These are phyloP conservation scores for Synanthedon formicaeformis DNA, from an alignment of 2,888 invertebrate genomes.

Conservation along the genomic window DNA sequence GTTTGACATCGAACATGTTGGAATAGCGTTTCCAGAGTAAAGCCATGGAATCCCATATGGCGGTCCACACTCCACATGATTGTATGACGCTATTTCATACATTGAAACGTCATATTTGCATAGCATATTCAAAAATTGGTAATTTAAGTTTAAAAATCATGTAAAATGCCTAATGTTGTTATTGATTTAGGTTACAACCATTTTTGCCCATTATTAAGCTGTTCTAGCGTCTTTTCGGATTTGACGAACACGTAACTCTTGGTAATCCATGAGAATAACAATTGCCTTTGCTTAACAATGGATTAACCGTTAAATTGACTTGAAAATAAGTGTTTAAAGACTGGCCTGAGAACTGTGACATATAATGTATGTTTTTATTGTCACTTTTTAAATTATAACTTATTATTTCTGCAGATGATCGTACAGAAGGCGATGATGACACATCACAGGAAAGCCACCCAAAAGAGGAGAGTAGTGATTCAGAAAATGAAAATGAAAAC, in stretches of 20 bases:
- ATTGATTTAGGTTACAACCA: conserved; percentile 46
- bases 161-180: conserved; percentile 22
- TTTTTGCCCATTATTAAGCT: conserved; percentile 32
- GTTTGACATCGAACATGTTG: conserved; percentile 48
- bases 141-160: conserved; percentile 10
- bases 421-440: conserved; percentile 63
- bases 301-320: too few relatives aligned
- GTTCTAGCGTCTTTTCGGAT: conserved; percentile 3
- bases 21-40: conserved; percentile 63
- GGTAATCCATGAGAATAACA: neutral
- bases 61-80: conserved; percentile 69
- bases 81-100: conserved; percentile 56
- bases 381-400: neutral
- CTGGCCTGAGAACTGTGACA: too few relatives aligned
- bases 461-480: conserved; percentile 59
- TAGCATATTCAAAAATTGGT: conserved; percentile 18
- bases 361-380: too few relatives aligned
- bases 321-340: too few relatives aligned
- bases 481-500: conserved; percentile 32
- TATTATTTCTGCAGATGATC: conserved; percentile 39
- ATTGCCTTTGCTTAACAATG: too few relatives aligned
- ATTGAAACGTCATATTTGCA: conserved; percentile 26
- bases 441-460: conserved; percentile 63
- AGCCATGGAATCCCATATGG: conserved; percentile 71
- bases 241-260: neutral